phyloP scores from a whole-genome alignment of 2,888 invertebrate genomes.

The Leptinotarsa peninsularis region DNA sequence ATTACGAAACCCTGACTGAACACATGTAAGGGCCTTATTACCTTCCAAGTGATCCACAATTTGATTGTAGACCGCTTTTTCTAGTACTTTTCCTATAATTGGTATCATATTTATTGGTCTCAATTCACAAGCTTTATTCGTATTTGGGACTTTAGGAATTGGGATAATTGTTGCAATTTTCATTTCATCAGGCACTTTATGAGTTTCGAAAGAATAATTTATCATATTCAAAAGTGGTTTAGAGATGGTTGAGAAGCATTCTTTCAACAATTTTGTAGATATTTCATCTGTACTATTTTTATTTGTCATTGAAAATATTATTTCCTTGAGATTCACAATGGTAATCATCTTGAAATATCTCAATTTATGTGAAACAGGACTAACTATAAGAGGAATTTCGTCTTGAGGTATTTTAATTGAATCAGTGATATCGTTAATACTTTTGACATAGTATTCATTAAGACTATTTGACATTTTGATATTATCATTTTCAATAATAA shows the following conservation, averaged over 20 bases:
- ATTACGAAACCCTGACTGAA: not conserved
- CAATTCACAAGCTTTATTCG: too few species aligned
- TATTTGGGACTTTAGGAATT: too few species aligned
- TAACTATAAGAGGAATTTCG: conserved; percentile 7
- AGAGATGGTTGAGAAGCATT: not conserved
- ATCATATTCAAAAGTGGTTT: too few species aligned
- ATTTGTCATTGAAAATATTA: not conserved
- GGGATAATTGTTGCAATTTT: too few species aligned
- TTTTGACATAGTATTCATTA: conserved; percentile 5
- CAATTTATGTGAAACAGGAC: not conserved
- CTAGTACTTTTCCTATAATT: too few species aligned
- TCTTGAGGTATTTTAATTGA: conserved; percentile 1
- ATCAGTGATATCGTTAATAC: not conserved
- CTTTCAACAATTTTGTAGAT: not conserved
- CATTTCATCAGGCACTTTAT: too few species aligned
- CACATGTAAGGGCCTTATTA: too few species aligned
- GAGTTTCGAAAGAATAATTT: too few species aligned
- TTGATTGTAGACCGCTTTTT: too few species aligned
- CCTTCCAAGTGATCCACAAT: too few species aligned
- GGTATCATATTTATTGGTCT: too few species aligned
- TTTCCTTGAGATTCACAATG: not conserved
- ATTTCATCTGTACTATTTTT: not conserved
- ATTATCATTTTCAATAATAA: conserved; percentile 9
- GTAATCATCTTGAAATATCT: not conserved
- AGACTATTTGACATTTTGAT: conserved; percentile 7